These are phyloP conservation scores for Miniopterus natalensis DNA, from an alignment of 2,113 vertebrate species.

Conservation along the genomic window DNA sequence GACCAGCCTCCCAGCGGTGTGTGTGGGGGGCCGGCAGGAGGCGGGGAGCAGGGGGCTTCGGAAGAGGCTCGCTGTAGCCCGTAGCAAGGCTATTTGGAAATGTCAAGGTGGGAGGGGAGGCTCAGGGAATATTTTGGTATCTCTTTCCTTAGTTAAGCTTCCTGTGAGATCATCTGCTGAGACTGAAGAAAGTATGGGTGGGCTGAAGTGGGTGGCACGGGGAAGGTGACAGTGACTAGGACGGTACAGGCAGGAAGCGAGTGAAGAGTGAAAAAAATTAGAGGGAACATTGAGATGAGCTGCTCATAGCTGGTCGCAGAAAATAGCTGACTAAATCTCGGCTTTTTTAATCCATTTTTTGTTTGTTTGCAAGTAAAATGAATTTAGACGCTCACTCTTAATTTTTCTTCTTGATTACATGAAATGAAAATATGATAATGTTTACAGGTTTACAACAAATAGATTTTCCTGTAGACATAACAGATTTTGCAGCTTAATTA, in stretches of 20 bases:
- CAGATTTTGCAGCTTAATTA: slow-evolving; percentile 44
- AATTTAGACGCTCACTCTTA: not conserved
- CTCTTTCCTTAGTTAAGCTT: not conserved
- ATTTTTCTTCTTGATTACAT: slow-evolving; percentile 21
- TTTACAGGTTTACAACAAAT: slow-evolving; percentile 40
- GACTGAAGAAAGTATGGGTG: not conserved
- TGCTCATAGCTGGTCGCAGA: not conserved
- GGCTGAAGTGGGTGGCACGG: not conserved
- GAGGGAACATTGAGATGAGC: not conserved
- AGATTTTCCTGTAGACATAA: not conserved
- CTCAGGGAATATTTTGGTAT: too few species aligned
- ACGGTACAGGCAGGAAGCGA: not conserved
- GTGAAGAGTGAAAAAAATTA: not conserved
- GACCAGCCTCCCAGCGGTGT: too few species aligned
- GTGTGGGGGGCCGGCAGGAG: not conserved
- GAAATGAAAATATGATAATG: slow-evolving; percentile 48
- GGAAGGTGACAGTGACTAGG: not conserved
- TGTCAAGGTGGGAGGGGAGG: not conserved
- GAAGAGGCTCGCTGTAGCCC: not conserved
- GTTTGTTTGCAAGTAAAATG: not conserved
- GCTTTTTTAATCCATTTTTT: not conserved
- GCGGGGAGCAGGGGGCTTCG: not conserved
- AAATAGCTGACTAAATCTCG: not conserved
- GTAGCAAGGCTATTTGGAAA: not conserved
- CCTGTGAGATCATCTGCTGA: not conserved